Conservation (phyloP, 1,140 invertebrate genomes). For the Papilio glaucus region DNA sequence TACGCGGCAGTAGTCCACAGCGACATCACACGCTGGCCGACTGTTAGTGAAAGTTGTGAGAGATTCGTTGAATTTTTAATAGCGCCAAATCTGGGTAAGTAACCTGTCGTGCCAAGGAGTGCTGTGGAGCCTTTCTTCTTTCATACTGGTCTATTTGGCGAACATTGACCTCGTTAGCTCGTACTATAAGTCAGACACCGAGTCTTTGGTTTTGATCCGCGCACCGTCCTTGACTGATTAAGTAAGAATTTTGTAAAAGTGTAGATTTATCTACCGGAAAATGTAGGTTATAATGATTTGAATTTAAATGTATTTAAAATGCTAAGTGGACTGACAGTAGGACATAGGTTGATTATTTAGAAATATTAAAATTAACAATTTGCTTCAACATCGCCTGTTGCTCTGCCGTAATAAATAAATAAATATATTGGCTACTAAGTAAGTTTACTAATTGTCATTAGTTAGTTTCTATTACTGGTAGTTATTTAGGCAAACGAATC, state of each 20-base stretch:
- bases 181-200: slow-evolving; percentile 35
- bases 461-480: slow-evolving; percentile 21
- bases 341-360: slow-evolving; percentile 7
- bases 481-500: slow-evolving; percentile 52
- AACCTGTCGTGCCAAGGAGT: slow-evolving; percentile 60
- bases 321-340: background rate
- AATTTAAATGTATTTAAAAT: slow-evolving; percentile 14
- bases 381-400: background rate
- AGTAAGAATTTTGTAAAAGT: slow-evolving; percentile 35
- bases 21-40: slow-evolving; percentile 41
- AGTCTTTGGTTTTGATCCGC: slow-evolving; percentile 41
- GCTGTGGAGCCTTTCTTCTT: slow-evolving; percentile 66
- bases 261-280: slow-evolving; percentile 21
- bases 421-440: background rate
- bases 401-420: background rate
- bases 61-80: slow-evolving; percentile 77
- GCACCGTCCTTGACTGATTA: slow-evolving; percentile 35
- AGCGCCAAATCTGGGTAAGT: slow-evolving; percentile 69
- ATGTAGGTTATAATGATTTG: slow-evolving; percentile 25
- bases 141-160: slow-evolving; percentile 62
- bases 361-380: slow-evolving; percentile 7
- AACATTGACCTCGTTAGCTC: slow-evolving; percentile 54
- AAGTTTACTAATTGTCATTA: slow-evolving; percentile 22
- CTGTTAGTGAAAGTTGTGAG: slow-evolving; percentile 75
- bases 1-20: slow-evolving; percentile 25